Evolutionary conservation across 2,888 invertebrate genomes (phyloP).

Genomic region (Bruchidius siliquastri): DNA sequence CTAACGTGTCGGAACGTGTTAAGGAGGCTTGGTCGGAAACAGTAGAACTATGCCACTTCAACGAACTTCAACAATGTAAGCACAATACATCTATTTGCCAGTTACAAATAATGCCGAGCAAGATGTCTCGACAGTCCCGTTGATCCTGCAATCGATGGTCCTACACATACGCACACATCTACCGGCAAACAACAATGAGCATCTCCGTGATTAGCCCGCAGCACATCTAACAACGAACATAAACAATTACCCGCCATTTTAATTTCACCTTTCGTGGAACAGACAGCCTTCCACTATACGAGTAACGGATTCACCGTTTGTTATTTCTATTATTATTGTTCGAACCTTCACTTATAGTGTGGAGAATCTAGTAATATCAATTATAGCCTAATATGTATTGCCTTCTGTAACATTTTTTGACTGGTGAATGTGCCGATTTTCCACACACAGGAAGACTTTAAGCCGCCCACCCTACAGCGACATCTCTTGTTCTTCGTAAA

Average conservation of each 20-base stretch:
- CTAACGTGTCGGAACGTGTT: no score
- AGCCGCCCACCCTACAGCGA: no score
- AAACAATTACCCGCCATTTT: neutral
- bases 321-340: neutral
- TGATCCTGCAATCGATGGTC: neutral
- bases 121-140: neutral
- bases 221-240: neutral
- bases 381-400: no score
- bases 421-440: no score
- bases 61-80: neutral
- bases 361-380: no score
- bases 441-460: no score
- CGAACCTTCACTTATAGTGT: neutral
- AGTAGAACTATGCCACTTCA: no score
- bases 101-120: neutral
- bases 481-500: no score
- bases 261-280: neutral
- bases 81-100: neutral
- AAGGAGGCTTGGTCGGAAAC: no score
- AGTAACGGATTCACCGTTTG: neutral
- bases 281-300: neutral
- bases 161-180: neutral
- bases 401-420: no score
- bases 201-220: neutral
- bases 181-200: neutral